These are phyloP conservation scores for Microctenopoma stevenorrisi DNA, from an alignment of 2,797 vertebrate genomes.

Conservation along the genomic window DNA sequence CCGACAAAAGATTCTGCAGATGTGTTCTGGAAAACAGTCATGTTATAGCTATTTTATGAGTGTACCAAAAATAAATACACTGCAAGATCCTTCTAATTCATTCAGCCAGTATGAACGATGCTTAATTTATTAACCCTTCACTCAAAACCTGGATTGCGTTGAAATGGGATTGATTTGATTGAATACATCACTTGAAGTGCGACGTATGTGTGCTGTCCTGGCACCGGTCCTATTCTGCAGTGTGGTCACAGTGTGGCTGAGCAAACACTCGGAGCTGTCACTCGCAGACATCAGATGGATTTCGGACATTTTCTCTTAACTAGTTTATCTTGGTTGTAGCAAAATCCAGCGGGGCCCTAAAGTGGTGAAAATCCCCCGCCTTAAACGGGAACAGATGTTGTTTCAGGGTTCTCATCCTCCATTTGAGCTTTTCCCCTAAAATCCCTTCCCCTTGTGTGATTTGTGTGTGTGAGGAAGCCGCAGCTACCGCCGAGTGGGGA, in stretches of 20 bases:
- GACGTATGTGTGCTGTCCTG: conserved; percentile 24
- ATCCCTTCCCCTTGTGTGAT: conserved; percentile 50
- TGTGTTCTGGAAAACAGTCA: conserved; percentile 77
- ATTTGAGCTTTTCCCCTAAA: conserved; percentile 70
- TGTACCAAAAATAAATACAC: conserved; percentile 73
- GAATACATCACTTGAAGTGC: conserved; percentile 41
- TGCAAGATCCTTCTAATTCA: conserved; percentile 67
- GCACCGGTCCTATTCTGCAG: conserved; percentile 34
- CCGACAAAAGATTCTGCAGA: conserved; percentile 70
- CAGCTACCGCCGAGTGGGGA: conserved; percentile 71
- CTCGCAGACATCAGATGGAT: conserved; percentile 70
- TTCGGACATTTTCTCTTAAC: conserved; percentile 80
- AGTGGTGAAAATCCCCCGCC: conserved; percentile 72
- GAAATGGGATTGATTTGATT: conserved; percentile 33
- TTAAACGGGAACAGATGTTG: conserved; percentile 83
- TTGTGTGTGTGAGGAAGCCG: conserved; percentile 54
- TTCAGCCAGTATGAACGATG: conserved; percentile 41
- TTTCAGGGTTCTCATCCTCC: conserved; percentile 70
- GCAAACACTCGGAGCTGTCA: conserved; percentile 66
- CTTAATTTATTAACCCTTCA: conserved; percentile 48
- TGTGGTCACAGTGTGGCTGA: conserved; percentile 55
- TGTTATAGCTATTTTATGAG: conserved; percentile 76
- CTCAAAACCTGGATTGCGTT: conserved; percentile 33
- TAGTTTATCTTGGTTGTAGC: conserved; percentile 78
- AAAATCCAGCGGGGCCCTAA: conserved; percentile 78